Conservation (phyloP, 2,113 vertebrate species). For the Melanerpes formicivorus region DNA sequence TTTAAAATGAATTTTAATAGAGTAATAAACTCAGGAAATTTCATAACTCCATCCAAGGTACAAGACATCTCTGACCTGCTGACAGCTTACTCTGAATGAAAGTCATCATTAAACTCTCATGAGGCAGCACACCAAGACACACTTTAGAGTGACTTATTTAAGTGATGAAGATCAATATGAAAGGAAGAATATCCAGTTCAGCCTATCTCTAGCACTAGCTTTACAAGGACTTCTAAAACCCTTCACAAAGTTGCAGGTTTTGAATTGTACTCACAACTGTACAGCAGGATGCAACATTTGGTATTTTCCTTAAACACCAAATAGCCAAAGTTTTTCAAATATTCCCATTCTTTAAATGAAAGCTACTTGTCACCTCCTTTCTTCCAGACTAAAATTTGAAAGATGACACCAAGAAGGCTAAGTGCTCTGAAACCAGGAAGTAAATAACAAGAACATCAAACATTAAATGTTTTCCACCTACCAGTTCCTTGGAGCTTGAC, state of each 20-base stretch:
- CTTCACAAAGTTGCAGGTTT: not conserved
- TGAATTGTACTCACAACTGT: not conserved
- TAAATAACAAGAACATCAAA: not conserved
- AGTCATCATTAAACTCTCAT: slow-evolving; percentile 17
- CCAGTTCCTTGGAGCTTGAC: not conserved
- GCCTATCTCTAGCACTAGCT: not conserved
- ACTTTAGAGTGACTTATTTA: not conserved
- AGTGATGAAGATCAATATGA: not conserved
- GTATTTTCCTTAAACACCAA: not conserved
- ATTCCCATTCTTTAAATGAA: not conserved
- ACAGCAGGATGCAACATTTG: not conserved
- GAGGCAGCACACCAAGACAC: not conserved
- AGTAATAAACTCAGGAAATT: slow-evolving; percentile 45
- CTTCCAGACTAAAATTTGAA: not conserved
- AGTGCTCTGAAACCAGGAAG: not conserved
- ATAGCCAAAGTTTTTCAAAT: not conserved
- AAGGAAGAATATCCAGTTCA: not conserved
- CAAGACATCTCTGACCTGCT: slow-evolving; percentile 1
- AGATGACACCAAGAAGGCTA: not conserved
- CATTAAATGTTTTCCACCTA: not conserved
- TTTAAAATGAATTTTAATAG: slow-evolving; percentile 67
- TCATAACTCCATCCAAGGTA: slow-evolving; percentile 23
- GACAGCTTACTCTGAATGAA: slow-evolving; percentile 17
- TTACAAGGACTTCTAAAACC: not conserved
- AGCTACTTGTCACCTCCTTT: not conserved